A percentile compares a stretch with the other conserved stretches of the same genome.
These are phyloP conservation scores for Didymodactylos carnosus DNA, from an alignment of 2,888 invertebrate species.

Conservation along the genomic window DNA sequence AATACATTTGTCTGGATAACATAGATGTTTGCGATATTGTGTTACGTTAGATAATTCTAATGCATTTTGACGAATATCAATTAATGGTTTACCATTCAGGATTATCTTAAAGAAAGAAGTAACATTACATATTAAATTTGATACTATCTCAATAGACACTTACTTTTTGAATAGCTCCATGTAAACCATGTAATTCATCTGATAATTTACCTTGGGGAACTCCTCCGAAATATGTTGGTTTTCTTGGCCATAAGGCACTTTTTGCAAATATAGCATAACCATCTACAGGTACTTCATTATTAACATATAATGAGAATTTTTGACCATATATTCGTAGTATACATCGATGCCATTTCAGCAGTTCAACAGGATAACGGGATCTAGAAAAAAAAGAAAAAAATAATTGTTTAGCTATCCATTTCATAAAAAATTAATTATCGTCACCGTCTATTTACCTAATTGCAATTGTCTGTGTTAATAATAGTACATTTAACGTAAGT, in stretches of 20 bases:
- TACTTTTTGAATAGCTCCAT: constrained; percentile 65
- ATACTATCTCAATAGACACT: neutral
- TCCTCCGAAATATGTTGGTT: neutral
- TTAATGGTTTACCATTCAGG: neutral
- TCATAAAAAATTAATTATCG: no score
- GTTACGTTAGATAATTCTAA: neutral
- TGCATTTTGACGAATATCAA: neutral
- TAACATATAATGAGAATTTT: neutral
- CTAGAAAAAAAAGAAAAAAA: no score
- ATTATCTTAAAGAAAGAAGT: neutral
- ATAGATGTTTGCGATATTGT: neutral
- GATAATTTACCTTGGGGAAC: neutral
- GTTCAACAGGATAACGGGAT: neutral
- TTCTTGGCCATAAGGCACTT: neutral
- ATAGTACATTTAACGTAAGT: neutral
- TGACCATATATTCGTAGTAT: neutral
- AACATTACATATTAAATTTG: neutral
- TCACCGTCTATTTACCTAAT: neutral
- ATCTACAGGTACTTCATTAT: neutral
- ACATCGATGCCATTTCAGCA: neutral
- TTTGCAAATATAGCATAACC: neutral
- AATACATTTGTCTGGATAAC: neutral
- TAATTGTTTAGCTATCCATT: no score
- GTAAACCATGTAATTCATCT: constrained; percentile 41
- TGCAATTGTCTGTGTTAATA: neutral